phyloP scores from a whole-genome alignment of 2,888 invertebrate genomes.

The Xestia c-nigrum region DNA sequence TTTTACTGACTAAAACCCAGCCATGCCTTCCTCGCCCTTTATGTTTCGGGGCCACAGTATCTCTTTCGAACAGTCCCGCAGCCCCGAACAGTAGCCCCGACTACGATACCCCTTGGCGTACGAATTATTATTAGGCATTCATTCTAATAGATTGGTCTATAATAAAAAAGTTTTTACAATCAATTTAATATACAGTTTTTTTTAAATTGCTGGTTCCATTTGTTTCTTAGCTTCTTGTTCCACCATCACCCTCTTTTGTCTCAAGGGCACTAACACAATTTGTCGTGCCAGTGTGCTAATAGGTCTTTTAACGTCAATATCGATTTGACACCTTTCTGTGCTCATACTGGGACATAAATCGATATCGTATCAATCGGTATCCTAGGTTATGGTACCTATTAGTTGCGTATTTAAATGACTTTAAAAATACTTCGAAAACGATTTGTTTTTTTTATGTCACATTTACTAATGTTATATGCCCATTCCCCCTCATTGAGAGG shows the following conservation, averaged over 20 bases:
- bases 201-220: neutral
- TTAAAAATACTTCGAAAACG: neutral
- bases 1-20: too few species aligned
- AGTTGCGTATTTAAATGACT: neutral
- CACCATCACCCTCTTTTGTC: constrained; percentile 55
- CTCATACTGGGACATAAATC: constrained; percentile 5
- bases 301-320: constrained; percentile 59
- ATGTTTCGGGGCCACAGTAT: too few species aligned
- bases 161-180: neutral
- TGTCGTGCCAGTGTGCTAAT: constrained; percentile 74
- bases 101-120: too few species aligned
- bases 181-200: neutral
- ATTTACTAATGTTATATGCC: too few species aligned
- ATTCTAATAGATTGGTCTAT: neutral
- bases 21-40: too few species aligned
- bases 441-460: neutral
- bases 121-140: neutral
- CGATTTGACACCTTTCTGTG: constrained; percentile 56
- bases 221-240: constrained; percentile 43
- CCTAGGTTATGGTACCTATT: neutral
- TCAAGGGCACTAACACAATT: constrained; percentile 73
- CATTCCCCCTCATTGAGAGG: too few species aligned
- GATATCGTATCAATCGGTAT: neutral
- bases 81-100: too few species aligned
- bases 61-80: too few species aligned